These are phyloP conservation scores for Pomatostomus ruficeps DNA, from an alignment of 2,113 vertebrate species.

Conservation along the genomic window DNA sequence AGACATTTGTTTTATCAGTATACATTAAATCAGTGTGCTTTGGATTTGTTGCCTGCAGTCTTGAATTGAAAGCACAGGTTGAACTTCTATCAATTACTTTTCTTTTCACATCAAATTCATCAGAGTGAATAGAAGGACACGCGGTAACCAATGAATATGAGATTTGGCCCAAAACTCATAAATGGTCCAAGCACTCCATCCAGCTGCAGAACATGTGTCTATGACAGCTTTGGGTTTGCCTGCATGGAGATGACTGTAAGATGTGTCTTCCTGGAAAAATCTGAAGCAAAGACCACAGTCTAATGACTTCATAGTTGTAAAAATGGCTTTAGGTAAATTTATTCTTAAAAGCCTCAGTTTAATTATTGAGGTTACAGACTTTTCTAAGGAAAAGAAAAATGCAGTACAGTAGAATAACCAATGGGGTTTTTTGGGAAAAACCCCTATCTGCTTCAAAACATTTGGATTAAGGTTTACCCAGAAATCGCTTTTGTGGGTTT, in stretches of 20 bases:
- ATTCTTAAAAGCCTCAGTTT: neutral
- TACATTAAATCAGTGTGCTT: neutral
- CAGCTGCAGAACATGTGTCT: neutral
- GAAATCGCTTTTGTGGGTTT: neutral
- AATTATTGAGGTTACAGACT: neutral
- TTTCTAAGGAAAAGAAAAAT: neutral
- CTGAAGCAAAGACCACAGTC: neutral
- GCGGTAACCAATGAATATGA: neutral
- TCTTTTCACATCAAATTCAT: neutral
- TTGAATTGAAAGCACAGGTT: neutral
- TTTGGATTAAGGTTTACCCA: neutral
- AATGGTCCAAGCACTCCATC: neutral
- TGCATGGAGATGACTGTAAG: neutral
- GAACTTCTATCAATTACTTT: neutral
- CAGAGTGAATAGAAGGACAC: neutral
- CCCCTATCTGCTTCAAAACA: neutral
- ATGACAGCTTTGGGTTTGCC: neutral
- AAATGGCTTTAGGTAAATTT: neutral
- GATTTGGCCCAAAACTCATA: neutral
- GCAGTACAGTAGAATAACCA: neutral
- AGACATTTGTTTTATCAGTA: neutral
- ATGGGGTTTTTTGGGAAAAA: neutral
- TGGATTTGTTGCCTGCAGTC: neutral
- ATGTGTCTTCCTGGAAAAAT: neutral
- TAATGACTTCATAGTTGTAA: neutral